These are phyloP conservation scores for Helicoverpa armigera DNA, from an alignment of 1,140 invertebrate genomes.

Conservation along the genomic window DNA sequence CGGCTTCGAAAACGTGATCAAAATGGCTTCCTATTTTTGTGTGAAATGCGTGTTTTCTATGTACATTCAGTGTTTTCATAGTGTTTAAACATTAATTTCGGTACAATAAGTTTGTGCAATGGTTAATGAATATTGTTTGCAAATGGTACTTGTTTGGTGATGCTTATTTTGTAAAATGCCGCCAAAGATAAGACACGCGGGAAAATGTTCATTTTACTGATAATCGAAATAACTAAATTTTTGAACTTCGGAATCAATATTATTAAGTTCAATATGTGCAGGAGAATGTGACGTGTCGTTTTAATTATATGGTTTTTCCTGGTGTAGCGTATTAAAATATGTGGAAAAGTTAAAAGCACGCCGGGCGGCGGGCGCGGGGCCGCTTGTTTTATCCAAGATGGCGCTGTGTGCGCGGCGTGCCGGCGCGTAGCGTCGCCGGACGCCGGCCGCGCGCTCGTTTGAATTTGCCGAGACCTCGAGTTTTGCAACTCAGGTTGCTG, in stretches of 20 bases:
- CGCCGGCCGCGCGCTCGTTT: slow-evolving; percentile 81
- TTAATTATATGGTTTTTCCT: slow-evolving; percentile 52
- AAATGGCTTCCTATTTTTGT: slow-evolving; percentile 84
- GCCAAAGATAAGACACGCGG: slow-evolving; percentile 76
- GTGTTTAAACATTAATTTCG: slow-evolving; percentile 46
- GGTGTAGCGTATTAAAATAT: slow-evolving; percentile 60
- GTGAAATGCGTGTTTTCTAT: slow-evolving; percentile 57
- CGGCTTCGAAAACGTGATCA: slow-evolving; percentile 84
- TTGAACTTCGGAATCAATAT: neutral
- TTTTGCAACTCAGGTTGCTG: slow-evolving; percentile 76
- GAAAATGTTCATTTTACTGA: slow-evolving; percentile 69
- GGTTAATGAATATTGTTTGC: slow-evolving; percentile 45
- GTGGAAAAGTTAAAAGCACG: slow-evolving; percentile 78
- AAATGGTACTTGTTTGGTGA: slow-evolving; percentile 60
- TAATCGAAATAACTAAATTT: slow-evolving; percentile 25
- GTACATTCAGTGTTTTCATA: slow-evolving; percentile 53
- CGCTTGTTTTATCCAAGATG: slow-evolving; percentile 76
- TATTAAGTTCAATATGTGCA: neutral
- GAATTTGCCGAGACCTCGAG: slow-evolving; percentile 74
- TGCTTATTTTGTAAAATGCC: slow-evolving; percentile 66
- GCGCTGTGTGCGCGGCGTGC: slow-evolving; percentile 82
- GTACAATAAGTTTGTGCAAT: neutral
- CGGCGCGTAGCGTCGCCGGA: slow-evolving; percentile 77
- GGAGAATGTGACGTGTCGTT: slow-evolving; percentile 33
- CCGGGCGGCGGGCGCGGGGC: slow-evolving; percentile 68